These are phyloP conservation scores for Microctonus aethiopoides DNA, from an alignment of 2,888 invertebrate species.

Conservation along the genomic window DNA sequence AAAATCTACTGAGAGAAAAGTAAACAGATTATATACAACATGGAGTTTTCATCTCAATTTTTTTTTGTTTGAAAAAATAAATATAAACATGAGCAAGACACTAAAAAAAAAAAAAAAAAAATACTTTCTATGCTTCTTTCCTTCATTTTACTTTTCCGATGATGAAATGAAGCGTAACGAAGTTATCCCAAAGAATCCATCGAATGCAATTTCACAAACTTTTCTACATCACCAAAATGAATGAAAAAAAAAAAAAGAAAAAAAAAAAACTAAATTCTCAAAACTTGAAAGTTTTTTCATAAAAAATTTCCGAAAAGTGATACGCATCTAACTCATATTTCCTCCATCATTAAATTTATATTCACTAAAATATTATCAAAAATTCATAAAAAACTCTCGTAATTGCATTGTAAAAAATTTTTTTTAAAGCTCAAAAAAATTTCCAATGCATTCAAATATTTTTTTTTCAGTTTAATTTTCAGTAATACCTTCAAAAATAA, in stretches of 20 bases:
- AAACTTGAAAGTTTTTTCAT: not conserved
- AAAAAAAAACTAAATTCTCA: not conserved
- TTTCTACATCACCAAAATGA: not conserved
- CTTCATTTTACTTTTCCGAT: not conserved
- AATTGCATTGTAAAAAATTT: too few relatives aligned
- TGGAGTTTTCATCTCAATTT: too few relatives aligned
- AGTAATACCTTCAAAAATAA: too few relatives aligned
- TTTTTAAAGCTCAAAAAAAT: too few relatives aligned
- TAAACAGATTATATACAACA: not conserved
- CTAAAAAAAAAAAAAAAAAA: not conserved
- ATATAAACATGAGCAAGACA: too few relatives aligned
- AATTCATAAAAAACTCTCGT: too few relatives aligned
- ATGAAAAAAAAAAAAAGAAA: not conserved
- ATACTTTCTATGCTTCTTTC: not conserved
- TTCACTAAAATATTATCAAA: too few relatives aligned
- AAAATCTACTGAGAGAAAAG: not conserved
- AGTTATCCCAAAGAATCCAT: not conserved
- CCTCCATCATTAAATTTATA: not conserved
- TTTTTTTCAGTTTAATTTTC: too few relatives aligned
- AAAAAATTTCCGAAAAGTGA: not conserved
- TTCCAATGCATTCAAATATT: too few relatives aligned
- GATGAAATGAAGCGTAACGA: not conserved
- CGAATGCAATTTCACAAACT: not conserved
- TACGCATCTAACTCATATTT: not conserved
- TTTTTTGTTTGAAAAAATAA: too few relatives aligned